Conservation (phyloP, 2,113 vertebrate species). For the Oreotrochilus melanogaster region DNA sequence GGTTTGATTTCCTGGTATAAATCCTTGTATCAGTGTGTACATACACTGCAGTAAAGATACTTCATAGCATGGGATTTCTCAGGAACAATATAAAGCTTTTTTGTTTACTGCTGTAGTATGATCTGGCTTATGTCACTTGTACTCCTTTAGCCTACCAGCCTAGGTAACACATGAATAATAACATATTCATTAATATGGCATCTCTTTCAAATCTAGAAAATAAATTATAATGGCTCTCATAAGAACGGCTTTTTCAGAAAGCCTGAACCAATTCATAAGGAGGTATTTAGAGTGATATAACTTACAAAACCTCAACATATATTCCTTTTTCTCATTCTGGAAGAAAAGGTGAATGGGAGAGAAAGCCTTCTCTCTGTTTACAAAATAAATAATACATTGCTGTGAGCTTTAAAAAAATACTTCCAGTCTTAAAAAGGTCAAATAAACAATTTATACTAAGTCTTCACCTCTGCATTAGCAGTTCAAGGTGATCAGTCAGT, state of each 20-base stretch:
- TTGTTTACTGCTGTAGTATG: not conserved
- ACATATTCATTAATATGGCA: not conserved
- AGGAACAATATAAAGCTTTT: not conserved
- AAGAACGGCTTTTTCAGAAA: not conserved
- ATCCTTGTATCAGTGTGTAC: not conserved
- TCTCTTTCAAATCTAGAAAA: not conserved
- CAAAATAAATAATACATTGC: not conserved
- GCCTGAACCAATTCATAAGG: not conserved
- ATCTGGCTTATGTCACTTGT: not conserved
- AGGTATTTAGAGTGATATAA: not conserved
- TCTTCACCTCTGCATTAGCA: not conserved
- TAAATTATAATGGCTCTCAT: not conserved
- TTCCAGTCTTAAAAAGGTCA: not conserved
- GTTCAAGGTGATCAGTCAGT: not conserved
- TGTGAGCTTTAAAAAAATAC: not conserved
- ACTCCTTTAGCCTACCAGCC: not conserved
- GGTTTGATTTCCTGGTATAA: not conserved
- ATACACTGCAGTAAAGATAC: not conserved
- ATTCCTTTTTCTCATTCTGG: not conserved
- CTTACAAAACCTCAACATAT: not conserved
- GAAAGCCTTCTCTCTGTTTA: not conserved
- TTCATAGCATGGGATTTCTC: not conserved
- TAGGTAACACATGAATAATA: not conserved
- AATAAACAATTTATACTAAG: not conserved
- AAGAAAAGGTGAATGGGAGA: not conserved